Conservation (phyloP, 1,140 invertebrate species). For the Leptinotarsa undecemlineata region DNA sequence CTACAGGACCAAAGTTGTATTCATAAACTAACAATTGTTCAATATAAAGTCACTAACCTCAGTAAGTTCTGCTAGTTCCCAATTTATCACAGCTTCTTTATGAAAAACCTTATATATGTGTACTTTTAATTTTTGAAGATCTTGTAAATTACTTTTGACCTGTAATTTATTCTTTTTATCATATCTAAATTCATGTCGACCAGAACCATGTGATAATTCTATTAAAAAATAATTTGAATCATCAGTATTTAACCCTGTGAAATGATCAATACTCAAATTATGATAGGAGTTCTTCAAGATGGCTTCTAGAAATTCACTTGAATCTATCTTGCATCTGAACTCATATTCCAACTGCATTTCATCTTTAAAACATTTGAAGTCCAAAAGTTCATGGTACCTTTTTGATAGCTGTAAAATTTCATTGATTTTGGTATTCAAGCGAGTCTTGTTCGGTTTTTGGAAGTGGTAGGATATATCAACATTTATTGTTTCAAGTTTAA, state of each 20-base stretch:
- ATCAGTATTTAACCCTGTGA: constrained; percentile 3
- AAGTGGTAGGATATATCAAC: constrained; percentile 21
- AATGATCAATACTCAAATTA: constrained; percentile 12
- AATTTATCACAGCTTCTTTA: neutral
- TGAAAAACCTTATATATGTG: neutral
- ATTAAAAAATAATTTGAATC: constrained; percentile 8
- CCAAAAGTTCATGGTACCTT: neutral
- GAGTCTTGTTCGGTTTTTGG: neutral
- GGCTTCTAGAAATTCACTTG: neutral
- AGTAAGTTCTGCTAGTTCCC: neutral
- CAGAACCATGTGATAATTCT: neutral
- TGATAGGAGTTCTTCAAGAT: constrained; percentile 17
- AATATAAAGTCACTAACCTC: neutral
- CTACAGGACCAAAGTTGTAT: too few relatives aligned
- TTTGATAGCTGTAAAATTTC: constrained; percentile 7
- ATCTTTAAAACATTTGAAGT: neutral
- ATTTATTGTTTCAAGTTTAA: constrained; percentile 17
- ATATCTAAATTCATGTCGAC: neutral
- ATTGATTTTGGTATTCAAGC: neutral
- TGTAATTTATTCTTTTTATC: constrained; percentile 8
- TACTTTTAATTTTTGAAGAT: constrained; percentile 8
- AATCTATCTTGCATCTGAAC: constrained; percentile 1
- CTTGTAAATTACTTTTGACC: neutral
- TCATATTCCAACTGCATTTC: neutral
- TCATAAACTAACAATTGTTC: too few relatives aligned